Conservation (phyloP, 2,113 vertebrate genomes). For the Myxocyprinus asiaticus region DNA sequence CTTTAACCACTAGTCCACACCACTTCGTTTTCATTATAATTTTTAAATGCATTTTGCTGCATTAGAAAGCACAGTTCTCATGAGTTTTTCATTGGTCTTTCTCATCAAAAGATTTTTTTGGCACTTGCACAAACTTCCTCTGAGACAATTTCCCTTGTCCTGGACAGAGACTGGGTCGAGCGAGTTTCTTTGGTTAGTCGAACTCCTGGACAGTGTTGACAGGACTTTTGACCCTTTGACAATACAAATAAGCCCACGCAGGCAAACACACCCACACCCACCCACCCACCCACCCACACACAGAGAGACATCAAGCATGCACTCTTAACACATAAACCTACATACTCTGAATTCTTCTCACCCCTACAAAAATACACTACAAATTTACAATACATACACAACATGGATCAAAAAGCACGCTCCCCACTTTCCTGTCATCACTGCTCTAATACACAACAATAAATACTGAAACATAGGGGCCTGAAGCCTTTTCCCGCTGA, state of each 20-base stretch:
- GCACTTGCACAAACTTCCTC: slow-evolving; percentile 59
- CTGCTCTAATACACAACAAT: slow-evolving; percentile 72
- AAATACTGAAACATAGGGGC: slow-evolving; percentile 68
- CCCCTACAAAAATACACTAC: slow-evolving; percentile 47
- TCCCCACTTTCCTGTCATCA: slow-evolving; percentile 71
- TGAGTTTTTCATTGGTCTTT: not conserved
- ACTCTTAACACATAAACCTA: slow-evolving; percentile 58
- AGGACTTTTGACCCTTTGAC: slow-evolving; percentile 46
- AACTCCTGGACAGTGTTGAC: slow-evolving; percentile 59
- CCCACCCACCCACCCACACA: not conserved
- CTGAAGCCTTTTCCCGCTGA: slow-evolving; percentile 66
- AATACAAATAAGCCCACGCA: slow-evolving; percentile 49
- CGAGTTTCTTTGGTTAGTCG: slow-evolving; percentile 43
- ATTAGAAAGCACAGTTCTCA: not conserved
- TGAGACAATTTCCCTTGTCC: slow-evolving; percentile 64
- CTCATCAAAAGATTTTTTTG: not conserved
- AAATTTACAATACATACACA: slow-evolving; percentile 59
- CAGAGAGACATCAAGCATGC: slow-evolving; percentile 38
- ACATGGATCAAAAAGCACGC: slow-evolving; percentile 59
- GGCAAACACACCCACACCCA: slow-evolving; percentile 12
- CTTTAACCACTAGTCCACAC: not conserved
- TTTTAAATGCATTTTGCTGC: not conserved
- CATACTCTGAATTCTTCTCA: slow-evolving; percentile 29
- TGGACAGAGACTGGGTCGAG: slow-evolving; percentile 65
- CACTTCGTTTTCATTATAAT: not conserved